Conservation (phyloP, 2,888 invertebrate species). For the Caenorhabditis panamensis region DNA sequence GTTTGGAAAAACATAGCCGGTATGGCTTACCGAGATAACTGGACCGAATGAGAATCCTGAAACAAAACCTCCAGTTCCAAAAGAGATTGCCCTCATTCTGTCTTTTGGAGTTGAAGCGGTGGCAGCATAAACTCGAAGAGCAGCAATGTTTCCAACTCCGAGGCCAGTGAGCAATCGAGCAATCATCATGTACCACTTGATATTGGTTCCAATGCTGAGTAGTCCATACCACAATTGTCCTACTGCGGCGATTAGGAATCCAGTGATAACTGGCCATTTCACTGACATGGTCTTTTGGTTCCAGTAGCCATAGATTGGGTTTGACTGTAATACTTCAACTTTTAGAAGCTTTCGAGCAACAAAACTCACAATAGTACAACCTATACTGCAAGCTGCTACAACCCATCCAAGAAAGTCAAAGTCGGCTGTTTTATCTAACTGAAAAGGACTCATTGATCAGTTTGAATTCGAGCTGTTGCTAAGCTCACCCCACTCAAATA, state of each 20-base stretch:
- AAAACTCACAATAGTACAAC: conserved; percentile 40
- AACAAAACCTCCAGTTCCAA: conserved; percentile 67
- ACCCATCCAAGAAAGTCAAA: conserved; percentile 49
- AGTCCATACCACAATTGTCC: conserved; percentile 50
- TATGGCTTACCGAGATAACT: conserved; percentile 63
- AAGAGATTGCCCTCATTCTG: conserved; percentile 65
- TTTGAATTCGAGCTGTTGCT: too few relatives aligned
- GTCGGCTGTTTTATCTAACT: conserved; percentile 45
- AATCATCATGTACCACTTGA: conserved; percentile 65
- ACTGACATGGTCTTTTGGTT: conserved; percentile 64
- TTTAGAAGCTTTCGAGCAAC: neutral
- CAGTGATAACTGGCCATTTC: conserved; percentile 56
- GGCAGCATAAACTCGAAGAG: conserved; percentile 63
- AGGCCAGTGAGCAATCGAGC: conserved; percentile 63
- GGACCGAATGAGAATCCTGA: conserved; percentile 68
- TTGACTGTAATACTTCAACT: conserved; percentile 48
- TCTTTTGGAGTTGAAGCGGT: conserved; percentile 67
- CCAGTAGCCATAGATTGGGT: conserved; percentile 67
- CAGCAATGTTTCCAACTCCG: conserved; percentile 67
- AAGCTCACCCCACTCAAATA: conserved; percentile 63
- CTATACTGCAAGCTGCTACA: conserved; percentile 43
- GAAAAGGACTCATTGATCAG: too few relatives aligned
- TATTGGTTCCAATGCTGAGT: conserved; percentile 18
- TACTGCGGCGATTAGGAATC: conserved; percentile 53
- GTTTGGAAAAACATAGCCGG: too few relatives aligned